Evolutionary conservation across 2,888 invertebrate species (phyloP).

Genomic region (Tyria jacobaeae): DNA sequence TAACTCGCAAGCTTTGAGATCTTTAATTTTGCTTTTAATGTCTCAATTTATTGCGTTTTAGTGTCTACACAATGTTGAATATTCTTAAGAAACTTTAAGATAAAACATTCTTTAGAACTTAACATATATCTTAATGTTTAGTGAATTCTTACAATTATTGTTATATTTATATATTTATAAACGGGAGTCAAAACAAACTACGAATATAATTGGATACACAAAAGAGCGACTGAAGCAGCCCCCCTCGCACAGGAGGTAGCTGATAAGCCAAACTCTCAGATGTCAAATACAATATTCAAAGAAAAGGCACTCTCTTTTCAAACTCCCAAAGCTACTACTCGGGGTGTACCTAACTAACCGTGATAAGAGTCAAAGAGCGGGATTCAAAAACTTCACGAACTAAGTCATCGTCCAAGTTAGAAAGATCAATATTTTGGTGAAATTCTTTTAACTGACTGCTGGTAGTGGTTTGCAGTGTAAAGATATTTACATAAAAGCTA

Average conservation of each 20-base stretch:
- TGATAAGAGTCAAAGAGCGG: conserved; percentile 74
- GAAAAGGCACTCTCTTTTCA: conserved; percentile 71
- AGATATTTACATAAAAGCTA: conserved; percentile 1
- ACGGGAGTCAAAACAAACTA: conserved; percentile 19
- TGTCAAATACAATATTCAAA: conserved; percentile 78
- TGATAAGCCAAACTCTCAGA: conserved; percentile 70
- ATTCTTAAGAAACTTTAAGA: conserved; percentile 29
- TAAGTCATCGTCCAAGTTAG: conserved; percentile 64
- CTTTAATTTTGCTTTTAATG: conserved; percentile 58
- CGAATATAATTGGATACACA: conserved; percentile 58
- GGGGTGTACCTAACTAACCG: conserved; percentile 78
- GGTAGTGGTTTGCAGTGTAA: conserved; percentile 30
- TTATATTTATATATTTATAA: conserved; percentile 13
- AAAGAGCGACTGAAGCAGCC: conserved; percentile 50
- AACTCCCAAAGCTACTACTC: conserved; percentile 64
- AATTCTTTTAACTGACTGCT: conserved; percentile 31
- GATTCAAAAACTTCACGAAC: conserved; percentile 70
- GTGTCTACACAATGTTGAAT: conserved; percentile 37
- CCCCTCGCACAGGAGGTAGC: conserved; percentile 38
- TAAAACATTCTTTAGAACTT: conserved; percentile 10
- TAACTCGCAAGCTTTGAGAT: conserved; percentile 54
- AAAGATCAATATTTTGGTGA: conserved; percentile 52
- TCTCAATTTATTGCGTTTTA: conserved; percentile 58
- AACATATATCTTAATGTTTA: conserved; percentile 16
- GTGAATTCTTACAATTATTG: conserved; percentile 25